Base-by-base conservation (phyloP, 2,113 vertebrate species). In the Alosa alosa region DNA sequence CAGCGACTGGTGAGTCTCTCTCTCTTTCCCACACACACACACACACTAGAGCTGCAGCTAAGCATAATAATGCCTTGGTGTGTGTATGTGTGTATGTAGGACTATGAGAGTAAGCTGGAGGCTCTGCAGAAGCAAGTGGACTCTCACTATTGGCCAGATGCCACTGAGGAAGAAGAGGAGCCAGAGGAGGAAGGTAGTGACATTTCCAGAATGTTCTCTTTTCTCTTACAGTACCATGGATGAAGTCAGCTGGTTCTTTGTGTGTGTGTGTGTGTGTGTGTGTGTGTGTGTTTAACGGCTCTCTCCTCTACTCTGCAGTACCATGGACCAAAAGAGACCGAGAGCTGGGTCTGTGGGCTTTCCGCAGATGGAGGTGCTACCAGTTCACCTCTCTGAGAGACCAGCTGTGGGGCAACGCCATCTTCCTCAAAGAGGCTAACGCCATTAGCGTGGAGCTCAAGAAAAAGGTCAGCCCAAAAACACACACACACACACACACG, bases 351-450 rank as follows among this genome's bases (percentile, higher is more conserved):
- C 94, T 99, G 82, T 99, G 98, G 98, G 98, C 96, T 84, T 99
- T 99, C 93, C 96, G 98, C 81, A 99, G 99, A 92, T 99, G 98
- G 98, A 97, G 97, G 90, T 99, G 97, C 94, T 99, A 99, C 92
- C 98, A 99, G 91, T 99, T 99, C 93, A 99, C 98, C 0, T 99
- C 98, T 0, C 96, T 99, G 82, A 95, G 98, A 0, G 98, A 99
- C 94, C 94, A 96, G 86, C 95, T 99, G 7, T 99, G 98, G 98
- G 98, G 98, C 87, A 99, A 99, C 0, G 98, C 98, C 82, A 97
- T 99, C 92, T 99, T 99, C 89, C 96, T 99, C 85, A 99, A 99
- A 89, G 98, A 99, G 90, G 98, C 98, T 91, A 99, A 99, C 0
- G 98, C 98, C 78, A 99, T 99, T 91, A 99, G 98, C 0, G 98